A percentile compares a stretch with the other conserved stretches of the same genome.
phyloP scores from a whole-genome alignment of 2,888 invertebrate species.

The Drosophila fulvimacula region DNA sequence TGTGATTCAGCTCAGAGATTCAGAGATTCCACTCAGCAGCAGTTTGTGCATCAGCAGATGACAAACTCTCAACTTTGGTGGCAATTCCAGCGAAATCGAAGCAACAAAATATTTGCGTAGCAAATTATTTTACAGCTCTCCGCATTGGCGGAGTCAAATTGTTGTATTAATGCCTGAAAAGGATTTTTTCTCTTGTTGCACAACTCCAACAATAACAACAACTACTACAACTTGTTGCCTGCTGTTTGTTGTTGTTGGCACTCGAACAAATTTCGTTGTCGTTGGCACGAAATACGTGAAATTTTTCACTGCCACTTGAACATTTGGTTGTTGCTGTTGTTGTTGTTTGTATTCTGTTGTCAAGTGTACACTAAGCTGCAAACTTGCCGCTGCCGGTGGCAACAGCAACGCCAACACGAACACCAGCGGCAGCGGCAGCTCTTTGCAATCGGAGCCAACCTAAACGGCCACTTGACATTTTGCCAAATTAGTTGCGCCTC shows the following conservation, averaged over 20 bases:
- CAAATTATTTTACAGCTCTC: slow-evolving; percentile 49
- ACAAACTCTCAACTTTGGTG: slow-evolving; percentile 31
- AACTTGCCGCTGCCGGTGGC: slow-evolving; percentile 22
- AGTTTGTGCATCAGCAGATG: slow-evolving; percentile 14
- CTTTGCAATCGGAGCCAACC: slow-evolving; percentile 60
- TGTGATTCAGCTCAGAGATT: slow-evolving; percentile 42
- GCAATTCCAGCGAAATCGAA: slow-evolving; percentile 49
- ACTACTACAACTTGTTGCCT: slow-evolving; percentile 41
- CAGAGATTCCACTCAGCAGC: neutral
- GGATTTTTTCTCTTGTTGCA: slow-evolving; percentile 40
- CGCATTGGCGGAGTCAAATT: slow-evolving; percentile 10
- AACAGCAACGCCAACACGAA: slow-evolving; percentile 21
- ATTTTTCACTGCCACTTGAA: slow-evolving; percentile 73
- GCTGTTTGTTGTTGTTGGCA: slow-evolving; percentile 33
- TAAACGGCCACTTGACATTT: slow-evolving; percentile 73
- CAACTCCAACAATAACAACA: slow-evolving; percentile 17
- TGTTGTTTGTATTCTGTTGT: slow-evolving; percentile 37
- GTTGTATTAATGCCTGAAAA: slow-evolving; percentile 38
- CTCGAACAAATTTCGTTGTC: slow-evolving; percentile 60
- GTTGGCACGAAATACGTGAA: slow-evolving; percentile 62
- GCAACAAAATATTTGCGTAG: slow-evolving; percentile 63
- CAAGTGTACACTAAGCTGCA: slow-evolving; percentile 52
- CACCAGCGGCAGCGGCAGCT: slow-evolving; percentile 45
- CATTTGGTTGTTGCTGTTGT: slow-evolving; percentile 43
- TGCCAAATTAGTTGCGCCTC: slow-evolving; percentile 75